phyloP scores from a whole-genome alignment of 1,140 invertebrate species.

The Meloidogyne hapla region DNA sequence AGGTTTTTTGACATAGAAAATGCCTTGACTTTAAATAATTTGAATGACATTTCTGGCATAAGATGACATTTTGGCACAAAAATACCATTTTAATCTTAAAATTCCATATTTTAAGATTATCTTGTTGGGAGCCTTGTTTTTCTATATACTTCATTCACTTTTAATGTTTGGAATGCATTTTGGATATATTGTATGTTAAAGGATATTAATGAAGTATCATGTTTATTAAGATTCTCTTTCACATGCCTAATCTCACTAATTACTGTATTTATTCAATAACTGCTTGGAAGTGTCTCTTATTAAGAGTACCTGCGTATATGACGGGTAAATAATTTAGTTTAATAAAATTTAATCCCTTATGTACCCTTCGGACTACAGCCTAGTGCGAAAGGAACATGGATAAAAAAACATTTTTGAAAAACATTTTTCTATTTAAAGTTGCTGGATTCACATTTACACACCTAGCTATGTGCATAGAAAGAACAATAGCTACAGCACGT shows the following conservation, averaged over 20 bases:
- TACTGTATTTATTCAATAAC: neutral
- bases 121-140: neutral
- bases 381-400: too few relatives aligned
- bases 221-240: neutral
- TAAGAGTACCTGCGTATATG: neutral
- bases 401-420: too few relatives aligned
- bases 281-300: slow-evolving; percentile 2
- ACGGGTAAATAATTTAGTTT: neutral
- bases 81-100: too few relatives aligned
- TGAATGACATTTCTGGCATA: too few relatives aligned
- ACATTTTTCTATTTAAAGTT: neutral
- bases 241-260: neutral
- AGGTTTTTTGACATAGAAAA: neutral
- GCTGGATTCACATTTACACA: neutral
- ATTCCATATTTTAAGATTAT: neutral
- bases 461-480: neutral
- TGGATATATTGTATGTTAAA: neutral
- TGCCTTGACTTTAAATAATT: too few relatives aligned
- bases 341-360: too few relatives aligned
- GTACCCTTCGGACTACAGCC: too few relatives aligned
- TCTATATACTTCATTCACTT: neutral
- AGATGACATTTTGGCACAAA: too few relatives aligned
- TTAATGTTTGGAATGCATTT: neutral
- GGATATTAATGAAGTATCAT: too few relatives aligned
- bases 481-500: neutral